These are phyloP conservation scores for Gavialis gangeticus DNA, from an alignment of 2,113 vertebrate species.

Conservation along the genomic window DNA sequence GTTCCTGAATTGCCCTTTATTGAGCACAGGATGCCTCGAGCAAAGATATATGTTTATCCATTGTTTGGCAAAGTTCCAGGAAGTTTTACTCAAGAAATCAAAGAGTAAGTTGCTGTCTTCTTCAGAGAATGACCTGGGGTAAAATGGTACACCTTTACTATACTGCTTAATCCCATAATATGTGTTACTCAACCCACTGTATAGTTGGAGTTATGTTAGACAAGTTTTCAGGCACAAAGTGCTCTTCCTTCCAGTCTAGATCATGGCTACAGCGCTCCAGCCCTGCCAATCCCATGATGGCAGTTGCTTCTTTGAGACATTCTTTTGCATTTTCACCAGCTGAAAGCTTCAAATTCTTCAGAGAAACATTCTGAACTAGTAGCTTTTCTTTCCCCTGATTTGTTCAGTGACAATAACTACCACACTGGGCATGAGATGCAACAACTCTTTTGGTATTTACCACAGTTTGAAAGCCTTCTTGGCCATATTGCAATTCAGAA, in stretches of 20 bases:
- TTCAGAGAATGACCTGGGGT: not conserved
- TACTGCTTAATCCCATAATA: not conserved
- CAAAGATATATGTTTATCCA: not conserved
- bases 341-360: not conserved
- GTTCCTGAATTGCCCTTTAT: not conserved
- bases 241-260: too few relatives aligned
- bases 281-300: not conserved
- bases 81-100: not conserved
- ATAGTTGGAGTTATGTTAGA: too few relatives aligned
- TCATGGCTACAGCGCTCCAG: too few relatives aligned
- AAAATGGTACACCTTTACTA: not conserved
- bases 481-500: not conserved
- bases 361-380: not conserved
- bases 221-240: too few relatives aligned
- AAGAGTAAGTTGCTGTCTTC: not conserved
- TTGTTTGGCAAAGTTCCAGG: not conserved
- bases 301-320: not conserved
- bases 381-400: not conserved
- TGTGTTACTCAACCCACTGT: too few relatives aligned
- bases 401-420: not conserved
- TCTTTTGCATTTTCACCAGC: not conserved
- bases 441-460: not conserved
- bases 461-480: constrained; percentile 10
- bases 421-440: not conserved
- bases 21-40: not conserved